phyloP scores from a whole-genome alignment of 2,888 invertebrate genomes.

The Periphyllus acericola region DNA sequence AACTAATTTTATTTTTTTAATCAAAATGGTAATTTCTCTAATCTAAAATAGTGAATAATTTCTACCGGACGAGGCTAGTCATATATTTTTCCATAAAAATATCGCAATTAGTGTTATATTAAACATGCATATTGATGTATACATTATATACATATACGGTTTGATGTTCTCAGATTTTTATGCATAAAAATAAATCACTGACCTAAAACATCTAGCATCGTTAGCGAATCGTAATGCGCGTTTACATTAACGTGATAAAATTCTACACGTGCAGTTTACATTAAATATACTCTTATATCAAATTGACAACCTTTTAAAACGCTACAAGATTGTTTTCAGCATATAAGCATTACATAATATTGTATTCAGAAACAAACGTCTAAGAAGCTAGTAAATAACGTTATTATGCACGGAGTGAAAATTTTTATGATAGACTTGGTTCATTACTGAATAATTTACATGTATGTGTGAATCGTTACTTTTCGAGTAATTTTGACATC shows the following conservation, averaged over 20 bases:
- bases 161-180: neutral
- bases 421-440: too few species aligned
- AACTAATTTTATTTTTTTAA: too few species aligned
- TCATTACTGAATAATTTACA: too few species aligned
- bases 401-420: too few species aligned
- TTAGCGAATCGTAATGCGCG: neutral
- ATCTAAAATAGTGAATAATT: too few species aligned
- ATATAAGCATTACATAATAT: neutral
- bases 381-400: neutral
- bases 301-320: neutral
- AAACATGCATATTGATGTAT: too few species aligned
- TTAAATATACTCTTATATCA: neutral
- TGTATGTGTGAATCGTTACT: too few species aligned
- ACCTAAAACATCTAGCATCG: neutral
- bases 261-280: neutral
- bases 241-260: neutral
- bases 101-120: neutral
- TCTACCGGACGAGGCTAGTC: too few species aligned
- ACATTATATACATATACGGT: neutral
- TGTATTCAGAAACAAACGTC: neutral
- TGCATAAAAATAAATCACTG: neutral
- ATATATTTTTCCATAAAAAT: neutral
- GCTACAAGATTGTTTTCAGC: neutral
- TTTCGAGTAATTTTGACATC: too few species aligned
- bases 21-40: too few species aligned